Percentiles rank a stretch among this genome's conserved stretches.
phyloP scores from a whole-genome alignment of 30 jellyfish, hydroid and myxozoan genomes.

The Aurelia coerulea region DNA sequence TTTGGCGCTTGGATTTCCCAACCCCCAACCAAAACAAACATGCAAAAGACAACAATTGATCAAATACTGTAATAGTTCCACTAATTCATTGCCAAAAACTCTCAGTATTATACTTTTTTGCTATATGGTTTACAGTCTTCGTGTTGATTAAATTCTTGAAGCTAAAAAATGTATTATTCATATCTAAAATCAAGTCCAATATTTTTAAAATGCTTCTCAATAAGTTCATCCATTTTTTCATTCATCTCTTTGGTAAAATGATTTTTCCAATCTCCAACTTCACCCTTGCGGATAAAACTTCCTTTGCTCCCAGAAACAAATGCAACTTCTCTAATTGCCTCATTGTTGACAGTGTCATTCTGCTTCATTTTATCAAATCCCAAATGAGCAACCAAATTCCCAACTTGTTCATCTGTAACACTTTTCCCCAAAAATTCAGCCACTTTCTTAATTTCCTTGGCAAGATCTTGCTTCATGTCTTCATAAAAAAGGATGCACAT shows the following conservation, averaged over 20 bases:
- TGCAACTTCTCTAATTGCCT: conserved; percentile 31
- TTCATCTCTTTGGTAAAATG: conserved; percentile 56
- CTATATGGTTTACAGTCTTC: too few relatives aligned
- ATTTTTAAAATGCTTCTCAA: neutral
- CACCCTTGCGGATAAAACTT: conserved; percentile 49
- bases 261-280: conserved; percentile 66
- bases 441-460: conserved; percentile 19
- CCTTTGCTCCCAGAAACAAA: conserved; percentile 43
- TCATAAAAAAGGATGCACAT: conserved; percentile 31
- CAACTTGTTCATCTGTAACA: conserved; percentile 35
- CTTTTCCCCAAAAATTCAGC: conserved; percentile 30
- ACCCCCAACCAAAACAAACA: too few relatives aligned
- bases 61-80: too few relatives aligned
- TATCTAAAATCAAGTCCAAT: conserved; percentile 21
- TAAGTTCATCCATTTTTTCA: conserved; percentile 22
- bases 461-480: conserved; percentile 49
- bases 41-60: too few relatives aligned
- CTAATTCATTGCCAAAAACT: too few relatives aligned
- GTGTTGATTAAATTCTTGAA: too few relatives aligned
- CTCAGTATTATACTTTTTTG: too few relatives aligned
- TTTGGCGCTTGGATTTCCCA: neutral
- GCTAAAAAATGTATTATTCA: neutral
- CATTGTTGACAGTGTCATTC: conserved; percentile 16
- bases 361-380: conserved; percentile 39
- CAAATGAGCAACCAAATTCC: conserved; percentile 11